These are phyloP conservation scores for Piaya cayana DNA, from an alignment of 2,113 vertebrate genomes.

Conservation along the genomic window DNA sequence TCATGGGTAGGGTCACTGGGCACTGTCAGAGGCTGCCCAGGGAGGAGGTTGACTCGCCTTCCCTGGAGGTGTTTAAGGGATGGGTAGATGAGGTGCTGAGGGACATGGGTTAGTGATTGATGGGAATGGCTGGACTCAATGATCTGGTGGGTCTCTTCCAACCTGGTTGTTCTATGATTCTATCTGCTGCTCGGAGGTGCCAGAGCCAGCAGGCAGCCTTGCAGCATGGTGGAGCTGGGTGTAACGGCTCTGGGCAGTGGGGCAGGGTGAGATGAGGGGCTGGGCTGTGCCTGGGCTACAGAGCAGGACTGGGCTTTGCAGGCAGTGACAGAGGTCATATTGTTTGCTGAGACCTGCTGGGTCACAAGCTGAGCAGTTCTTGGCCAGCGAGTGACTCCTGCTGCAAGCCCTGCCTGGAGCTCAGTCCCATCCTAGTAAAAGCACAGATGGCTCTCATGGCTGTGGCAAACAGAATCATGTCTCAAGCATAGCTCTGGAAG, in stretches of 20 bases:
- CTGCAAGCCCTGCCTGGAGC: not conserved
- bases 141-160: too few relatives aligned
- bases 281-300: not conserved
- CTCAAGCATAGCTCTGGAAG: not conserved
- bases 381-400: not conserved
- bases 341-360: not conserved
- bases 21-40: too few relatives aligned
- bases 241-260: accelerated
- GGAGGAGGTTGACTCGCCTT: too few relatives aligned
- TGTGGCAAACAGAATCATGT: not conserved
- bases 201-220: not conserved
- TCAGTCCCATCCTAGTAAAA: not conserved
- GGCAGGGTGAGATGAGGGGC: too few relatives aligned
- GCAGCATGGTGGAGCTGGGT: not conserved
- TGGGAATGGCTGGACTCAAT: too few relatives aligned
- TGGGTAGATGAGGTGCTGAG: too few relatives aligned
- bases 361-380: not conserved
- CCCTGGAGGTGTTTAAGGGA: too few relatives aligned
- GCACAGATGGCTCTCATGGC: not conserved
- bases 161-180: too few relatives aligned
- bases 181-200: not conserved
- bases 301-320: not conserved
- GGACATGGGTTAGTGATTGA: too few relatives aligned
- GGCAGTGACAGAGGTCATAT: accelerated
- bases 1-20: too few relatives aligned